Percentiles rank a stretch among this genome's conserved stretches.
Conservation (phyloP, 2,113 vertebrate genomes). For the Mohoua ochrocephala region DNA sequence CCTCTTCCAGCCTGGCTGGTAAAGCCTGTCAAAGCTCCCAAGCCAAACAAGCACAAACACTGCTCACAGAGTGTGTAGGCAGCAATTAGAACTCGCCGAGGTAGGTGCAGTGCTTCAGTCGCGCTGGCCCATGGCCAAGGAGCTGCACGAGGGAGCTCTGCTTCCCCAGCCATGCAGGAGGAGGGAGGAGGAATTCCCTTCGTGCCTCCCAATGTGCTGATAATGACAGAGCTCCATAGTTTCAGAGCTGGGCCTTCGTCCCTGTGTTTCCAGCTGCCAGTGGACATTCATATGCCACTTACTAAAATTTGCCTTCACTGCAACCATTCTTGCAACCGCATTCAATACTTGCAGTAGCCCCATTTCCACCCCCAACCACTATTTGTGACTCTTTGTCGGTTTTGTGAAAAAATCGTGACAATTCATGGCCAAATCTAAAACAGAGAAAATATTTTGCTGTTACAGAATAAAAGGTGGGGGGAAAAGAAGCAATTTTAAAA, state of each 20-base stretch:
- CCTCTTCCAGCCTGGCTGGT: not conserved
- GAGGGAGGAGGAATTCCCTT: not conserved
- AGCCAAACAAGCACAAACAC: not conserved
- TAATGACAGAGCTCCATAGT: rapidly evolving
- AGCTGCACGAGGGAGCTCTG: not conserved
- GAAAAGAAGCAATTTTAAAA: not conserved
- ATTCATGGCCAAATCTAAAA: not conserved
- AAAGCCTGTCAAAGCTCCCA: not conserved
- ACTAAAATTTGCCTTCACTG: not conserved
- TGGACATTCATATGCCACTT: not conserved
- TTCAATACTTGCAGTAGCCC: not conserved
- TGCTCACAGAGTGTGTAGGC: not conserved
- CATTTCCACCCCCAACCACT: rapidly evolving
- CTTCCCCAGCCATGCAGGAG: not conserved
- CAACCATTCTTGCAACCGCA: not conserved
- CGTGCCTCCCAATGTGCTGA: rapidly evolving
- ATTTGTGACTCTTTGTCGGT: not conserved
- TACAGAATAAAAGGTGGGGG: rapidly evolving
- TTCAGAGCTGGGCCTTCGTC: not conserved
- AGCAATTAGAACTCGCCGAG: not conserved
- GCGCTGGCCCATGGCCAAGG: not conserved
- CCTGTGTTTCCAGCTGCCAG: not conserved
- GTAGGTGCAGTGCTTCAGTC: not conserved
- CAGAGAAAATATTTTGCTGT: not conserved
- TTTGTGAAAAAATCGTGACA: not conserved